These are phyloP conservation scores for Parnassius glacialis DNA, from an alignment of 2,888 invertebrate genomes.

Conservation along the genomic window DNA sequence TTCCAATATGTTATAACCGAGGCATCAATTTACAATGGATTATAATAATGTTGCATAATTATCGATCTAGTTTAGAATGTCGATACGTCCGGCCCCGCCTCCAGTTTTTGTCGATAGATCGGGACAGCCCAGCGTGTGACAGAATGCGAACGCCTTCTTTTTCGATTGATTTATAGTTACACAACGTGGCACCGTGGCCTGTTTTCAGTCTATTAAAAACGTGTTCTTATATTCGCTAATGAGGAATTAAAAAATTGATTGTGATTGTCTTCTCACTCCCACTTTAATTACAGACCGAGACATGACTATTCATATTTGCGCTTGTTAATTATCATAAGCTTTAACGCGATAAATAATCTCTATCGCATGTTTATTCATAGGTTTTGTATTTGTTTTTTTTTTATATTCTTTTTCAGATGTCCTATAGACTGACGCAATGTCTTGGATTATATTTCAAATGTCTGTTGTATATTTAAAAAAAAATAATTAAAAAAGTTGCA, in stretches of 20 bases:
- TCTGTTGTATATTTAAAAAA: too few species aligned
- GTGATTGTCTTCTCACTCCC: slow-evolving; percentile 19
- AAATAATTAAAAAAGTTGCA: too few species aligned
- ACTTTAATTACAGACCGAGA: slow-evolving; percentile 9
- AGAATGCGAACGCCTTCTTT: slow-evolving; percentile 34
- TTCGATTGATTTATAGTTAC: slow-evolving; percentile 37
- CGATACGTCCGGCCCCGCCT: slow-evolving; percentile 38
- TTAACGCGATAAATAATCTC: too few species aligned
- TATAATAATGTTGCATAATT: slow-evolving; percentile 22
- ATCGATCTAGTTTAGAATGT: slow-evolving; percentile 26
- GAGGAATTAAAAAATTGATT: slow-evolving; percentile 17
- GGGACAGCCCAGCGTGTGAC: slow-evolving; percentile 30
- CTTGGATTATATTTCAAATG: too few species aligned
- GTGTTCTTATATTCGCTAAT: slow-evolving; percentile 23
- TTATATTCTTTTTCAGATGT: too few species aligned
- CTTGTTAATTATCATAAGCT: too few species aligned
- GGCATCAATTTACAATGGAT: slow-evolving; percentile 1
- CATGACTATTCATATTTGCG: background rate
- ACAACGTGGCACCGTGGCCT: slow-evolving; percentile 34
- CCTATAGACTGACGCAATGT: too few species aligned
- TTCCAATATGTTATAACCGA: background rate
- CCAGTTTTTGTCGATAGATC: slow-evolving; percentile 34
- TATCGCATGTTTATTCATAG: too few species aligned
- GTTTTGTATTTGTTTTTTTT: too few species aligned
- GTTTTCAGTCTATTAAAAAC: slow-evolving; percentile 26